Conservation (phyloP, 1,140 invertebrate genomes). For the Drosophila sturtevanti region DNA sequence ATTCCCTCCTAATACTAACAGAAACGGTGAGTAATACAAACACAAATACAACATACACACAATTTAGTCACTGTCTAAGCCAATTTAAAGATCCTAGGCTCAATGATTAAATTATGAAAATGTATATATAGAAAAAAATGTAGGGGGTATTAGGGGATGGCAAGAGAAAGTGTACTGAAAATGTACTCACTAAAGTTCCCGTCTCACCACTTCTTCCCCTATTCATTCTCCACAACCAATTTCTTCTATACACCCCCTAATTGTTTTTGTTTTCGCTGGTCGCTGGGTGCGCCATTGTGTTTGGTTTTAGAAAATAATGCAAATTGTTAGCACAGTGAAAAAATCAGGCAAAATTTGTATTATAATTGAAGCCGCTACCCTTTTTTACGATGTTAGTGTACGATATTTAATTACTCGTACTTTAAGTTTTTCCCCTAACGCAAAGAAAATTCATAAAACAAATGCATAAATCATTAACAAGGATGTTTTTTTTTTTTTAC, state of each 20-base stretch:
- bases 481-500: too few species aligned
- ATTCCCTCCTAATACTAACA: constrained; percentile 42
- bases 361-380: background rate
- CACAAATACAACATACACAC: constrained; percentile 19
- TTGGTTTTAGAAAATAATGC: constrained; percentile 31
- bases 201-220: background rate
- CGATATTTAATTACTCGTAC: too few species aligned
- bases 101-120: constrained; percentile 37
- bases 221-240: constrained; percentile 7
- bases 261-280: constrained; percentile 23
- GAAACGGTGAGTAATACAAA: constrained; percentile 76
- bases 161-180: constrained; percentile 14
- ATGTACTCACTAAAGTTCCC: constrained; percentile 23
- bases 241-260: constrained; percentile 52
- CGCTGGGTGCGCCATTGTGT: constrained; percentile 43
- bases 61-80: constrained; percentile 45
- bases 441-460: too few species aligned
- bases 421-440: too few species aligned
- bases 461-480: too few species aligned
- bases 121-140: background rate
- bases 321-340: background rate
- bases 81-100: constrained; percentile 44
- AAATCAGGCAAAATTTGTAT: too few species aligned
- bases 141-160: constrained; percentile 6
- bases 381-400: background rate